Evolutionary conservation across 64 coral and sea anemone genomes (phyloP).

Genomic region (Pocillopora verrucosa): DNA sequence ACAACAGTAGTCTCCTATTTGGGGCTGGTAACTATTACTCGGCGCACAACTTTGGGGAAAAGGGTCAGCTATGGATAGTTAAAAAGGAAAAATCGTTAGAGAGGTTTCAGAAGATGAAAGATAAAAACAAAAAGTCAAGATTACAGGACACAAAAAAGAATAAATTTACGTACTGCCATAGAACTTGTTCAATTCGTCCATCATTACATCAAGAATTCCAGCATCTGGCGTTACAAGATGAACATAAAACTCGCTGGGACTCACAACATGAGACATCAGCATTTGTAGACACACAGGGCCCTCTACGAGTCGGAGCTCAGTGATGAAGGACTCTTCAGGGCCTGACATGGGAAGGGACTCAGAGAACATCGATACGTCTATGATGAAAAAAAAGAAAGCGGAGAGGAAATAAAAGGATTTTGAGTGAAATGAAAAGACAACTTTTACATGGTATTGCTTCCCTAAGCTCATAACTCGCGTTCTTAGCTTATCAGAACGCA

Average conservation of each 20-base stretch:
- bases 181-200: conserved; percentile 73
- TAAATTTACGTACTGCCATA: conserved; percentile 18
- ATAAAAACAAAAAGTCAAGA: not conserved
- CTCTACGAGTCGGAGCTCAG: conserved; percentile 22
- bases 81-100: not conserved
- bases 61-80: conserved; percentile 28
- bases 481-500: no score
- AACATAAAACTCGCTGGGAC: conserved; percentile 90
- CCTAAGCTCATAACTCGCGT: no score
- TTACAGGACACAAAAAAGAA: not conserved
- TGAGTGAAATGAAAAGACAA: no score
- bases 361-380: not conserved
- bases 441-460: no score
- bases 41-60: conserved; percentile 26
- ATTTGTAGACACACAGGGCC: conserved; percentile 60
- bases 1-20: conserved; percentile 87
- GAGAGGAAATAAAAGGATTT: no score
- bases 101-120: not conserved
- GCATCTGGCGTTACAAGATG: conserved; percentile 93
- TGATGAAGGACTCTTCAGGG: conserved; percentile 3
- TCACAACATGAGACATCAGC: conserved; percentile 80
- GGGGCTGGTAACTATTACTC: conserved; percentile 50
- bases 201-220: conserved; percentile 62
- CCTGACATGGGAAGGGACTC: conserved; percentile 1
- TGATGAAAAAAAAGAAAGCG: not conserved